Conservation (phyloP, 2,113 vertebrate genomes). For the Epinephelus cyanopodus region DNA sequence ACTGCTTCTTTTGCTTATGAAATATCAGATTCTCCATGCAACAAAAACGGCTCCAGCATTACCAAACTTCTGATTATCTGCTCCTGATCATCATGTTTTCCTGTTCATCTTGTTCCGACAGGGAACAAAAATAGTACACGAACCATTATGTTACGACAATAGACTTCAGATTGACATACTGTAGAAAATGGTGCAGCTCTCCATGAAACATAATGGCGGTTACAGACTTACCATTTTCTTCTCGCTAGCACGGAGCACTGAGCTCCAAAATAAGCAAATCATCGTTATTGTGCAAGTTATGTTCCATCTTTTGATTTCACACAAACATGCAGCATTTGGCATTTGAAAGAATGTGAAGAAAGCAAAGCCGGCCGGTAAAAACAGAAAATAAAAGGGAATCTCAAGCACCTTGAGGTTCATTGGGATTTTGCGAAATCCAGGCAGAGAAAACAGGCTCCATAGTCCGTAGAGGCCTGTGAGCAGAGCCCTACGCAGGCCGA, state of each 20-base stretch:
- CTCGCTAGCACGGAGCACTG: slow-evolving; percentile 25
- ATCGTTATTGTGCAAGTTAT: slow-evolving; percentile 59
- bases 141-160: slow-evolving; percentile 13
- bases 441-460: slow-evolving; percentile 82
- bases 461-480: slow-evolving; percentile 78
- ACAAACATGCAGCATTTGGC: slow-evolving; percentile 21
- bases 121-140: slow-evolving; percentile 5
- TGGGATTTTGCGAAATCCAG: slow-evolving; percentile 82
- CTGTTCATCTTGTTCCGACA: slow-evolving; percentile 27
- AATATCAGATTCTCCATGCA: neutral
- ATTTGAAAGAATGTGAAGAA: neutral
- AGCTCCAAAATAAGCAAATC: slow-evolving; percentile 64
- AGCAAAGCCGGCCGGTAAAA: slow-evolving; percentile 10
- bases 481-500: slow-evolving; percentile 64
- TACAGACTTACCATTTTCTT: slow-evolving; percentile 57
- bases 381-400: neutral
- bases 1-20: neutral
- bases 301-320: neutral
- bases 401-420: slow-evolving; percentile 77
- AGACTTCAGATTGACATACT: neutral
- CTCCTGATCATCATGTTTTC: slow-evolving; percentile 24
- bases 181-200: neutral
- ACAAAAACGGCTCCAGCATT: neutral
- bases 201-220: neutral
- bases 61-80: slow-evolving; percentile 15